A percentile compares a stretch with the other conserved stretches of the same genome.
These are phyloP conservation scores for Choloepus didactylus DNA, from an alignment of 2,797 vertebrate genomes.

Conservation along the genomic window DNA sequence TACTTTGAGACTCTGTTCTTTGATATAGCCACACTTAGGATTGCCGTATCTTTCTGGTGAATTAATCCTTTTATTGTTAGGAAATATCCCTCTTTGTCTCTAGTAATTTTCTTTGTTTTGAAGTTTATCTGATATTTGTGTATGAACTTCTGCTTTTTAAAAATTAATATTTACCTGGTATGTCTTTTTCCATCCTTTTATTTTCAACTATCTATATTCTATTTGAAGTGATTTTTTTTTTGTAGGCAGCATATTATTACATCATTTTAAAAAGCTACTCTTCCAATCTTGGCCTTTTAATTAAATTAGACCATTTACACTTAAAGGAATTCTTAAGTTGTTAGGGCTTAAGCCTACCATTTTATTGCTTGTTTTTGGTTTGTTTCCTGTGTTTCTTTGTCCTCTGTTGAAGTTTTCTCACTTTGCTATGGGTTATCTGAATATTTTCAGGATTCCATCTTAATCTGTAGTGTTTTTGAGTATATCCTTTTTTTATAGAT, in stretches of 20 bases:
- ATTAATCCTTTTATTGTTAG: not conserved
- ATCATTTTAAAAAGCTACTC: not conserved
- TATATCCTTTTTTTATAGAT: slow-evolving; percentile 42
- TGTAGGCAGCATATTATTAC: not conserved
- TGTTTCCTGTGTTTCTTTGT: not conserved
- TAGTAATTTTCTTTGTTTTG: slow-evolving; percentile 6
- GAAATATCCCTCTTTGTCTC: not conserved
- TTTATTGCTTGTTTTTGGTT: not conserved
- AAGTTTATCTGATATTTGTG: not conserved
- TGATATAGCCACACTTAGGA: slow-evolving; percentile 5
- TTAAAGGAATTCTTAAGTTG: not conserved
- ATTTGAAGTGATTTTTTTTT: not conserved
- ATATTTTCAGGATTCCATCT: not conserved
- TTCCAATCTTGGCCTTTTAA: not conserved
- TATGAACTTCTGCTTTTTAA: not conserved
- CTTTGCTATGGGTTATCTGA: not conserved
- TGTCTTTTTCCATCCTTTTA: not conserved
- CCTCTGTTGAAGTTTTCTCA: not conserved
- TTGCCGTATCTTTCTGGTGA: not conserved
- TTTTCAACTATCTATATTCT: not conserved
- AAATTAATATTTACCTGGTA: not conserved
- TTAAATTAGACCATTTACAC: not conserved
- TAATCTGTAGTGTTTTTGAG: slow-evolving; percentile 17
- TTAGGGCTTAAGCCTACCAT: not conserved
- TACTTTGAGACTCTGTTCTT: slow-evolving; percentile 24